Percentiles rank a stretch among this genome's conserved stretches.
Evolutionary conservation across 1,140 invertebrate genomes (phyloP).

Genomic region (Orius insidiosus): DNA sequence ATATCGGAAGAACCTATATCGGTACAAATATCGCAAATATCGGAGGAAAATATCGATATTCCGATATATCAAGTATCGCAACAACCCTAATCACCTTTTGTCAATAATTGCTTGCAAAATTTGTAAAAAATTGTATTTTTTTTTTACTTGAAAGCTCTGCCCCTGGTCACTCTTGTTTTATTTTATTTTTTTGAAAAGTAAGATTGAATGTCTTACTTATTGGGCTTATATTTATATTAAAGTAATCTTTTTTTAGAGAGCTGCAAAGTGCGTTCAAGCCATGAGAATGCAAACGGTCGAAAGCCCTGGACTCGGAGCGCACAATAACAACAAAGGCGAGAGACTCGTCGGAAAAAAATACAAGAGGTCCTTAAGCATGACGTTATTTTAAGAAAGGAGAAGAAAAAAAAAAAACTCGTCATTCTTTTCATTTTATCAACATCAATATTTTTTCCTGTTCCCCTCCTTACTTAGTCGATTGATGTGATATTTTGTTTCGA

Average conservation of each 20-base stretch:
- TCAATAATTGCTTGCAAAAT: too few relatives aligned
- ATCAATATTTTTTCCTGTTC: background rate
- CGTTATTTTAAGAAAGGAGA: constrained; percentile 9
- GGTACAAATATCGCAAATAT: too few relatives aligned
- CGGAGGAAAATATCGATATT: too few relatives aligned
- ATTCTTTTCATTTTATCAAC: background rate
- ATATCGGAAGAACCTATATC: too few relatives aligned
- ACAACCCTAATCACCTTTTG: too few relatives aligned
- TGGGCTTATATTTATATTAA: background rate
- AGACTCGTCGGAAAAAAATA: constrained; percentile 13
- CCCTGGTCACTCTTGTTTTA: too few relatives aligned
- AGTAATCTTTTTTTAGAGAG: constrained; percentile 13
- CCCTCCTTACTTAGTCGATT: too few relatives aligned
- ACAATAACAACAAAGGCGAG: constrained; percentile 14
- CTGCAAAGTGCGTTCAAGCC: constrained; percentile 11
- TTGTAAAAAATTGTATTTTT: too few relatives aligned
- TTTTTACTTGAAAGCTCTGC: too few relatives aligned
- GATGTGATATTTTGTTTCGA: too few relatives aligned
- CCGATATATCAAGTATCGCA: too few relatives aligned
- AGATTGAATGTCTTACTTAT: constrained; percentile 2
- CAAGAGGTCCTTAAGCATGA: constrained; percentile 11
- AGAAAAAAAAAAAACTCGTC: background rate
- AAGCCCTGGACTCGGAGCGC: background rate
- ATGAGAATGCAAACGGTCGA: constrained; percentile 8
- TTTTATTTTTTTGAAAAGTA: background rate